A percentile compares a stretch with the other conserved stretches of the same genome.
These are phyloP conservation scores for Probaryconus sp. DNA, from an alignment of 1,140 invertebrate species.

Conservation along the genomic window DNA sequence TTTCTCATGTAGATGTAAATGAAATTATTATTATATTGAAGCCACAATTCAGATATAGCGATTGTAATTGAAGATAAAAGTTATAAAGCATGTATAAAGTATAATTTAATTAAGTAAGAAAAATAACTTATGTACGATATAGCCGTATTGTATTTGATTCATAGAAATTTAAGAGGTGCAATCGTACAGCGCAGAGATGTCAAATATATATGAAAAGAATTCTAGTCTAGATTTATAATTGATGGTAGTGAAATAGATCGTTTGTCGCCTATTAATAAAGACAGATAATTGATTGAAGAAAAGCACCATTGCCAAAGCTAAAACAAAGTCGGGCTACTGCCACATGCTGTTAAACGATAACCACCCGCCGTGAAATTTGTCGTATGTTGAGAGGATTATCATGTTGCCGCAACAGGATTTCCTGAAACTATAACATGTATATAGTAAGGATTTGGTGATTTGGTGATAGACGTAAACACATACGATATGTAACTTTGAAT, in stretches of 20 bases:
- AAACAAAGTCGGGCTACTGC: no score
- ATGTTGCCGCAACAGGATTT: no score
- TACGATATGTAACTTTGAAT: no score
- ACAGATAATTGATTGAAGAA: slow-evolving; percentile 28
- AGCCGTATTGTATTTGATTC: slow-evolving; percentile 62
- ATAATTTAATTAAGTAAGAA: slow-evolving; percentile 61
- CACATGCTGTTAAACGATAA: no score
- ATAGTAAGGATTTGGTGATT: no score
- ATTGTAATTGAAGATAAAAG: slow-evolving; percentile 59
- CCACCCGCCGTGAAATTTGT: no score
- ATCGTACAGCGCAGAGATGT: slow-evolving; percentile 63
- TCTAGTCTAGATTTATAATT: slow-evolving; percentile 66
- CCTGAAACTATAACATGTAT: no score
- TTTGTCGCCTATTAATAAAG: slow-evolving; percentile 59
- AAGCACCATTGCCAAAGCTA: slow-evolving; percentile 60
- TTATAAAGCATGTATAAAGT: slow-evolving; percentile 65
- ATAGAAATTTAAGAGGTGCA: slow-evolving; percentile 62
- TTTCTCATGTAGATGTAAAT: slow-evolving; percentile 56
- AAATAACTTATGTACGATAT: slow-evolving; percentile 62
- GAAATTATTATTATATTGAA: slow-evolving; percentile 50
- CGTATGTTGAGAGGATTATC: no score
- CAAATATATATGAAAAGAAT: slow-evolving; percentile 63
- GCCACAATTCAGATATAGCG: slow-evolving; percentile 53
- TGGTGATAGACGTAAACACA: no score
- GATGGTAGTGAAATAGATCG: slow-evolving; percentile 54